Percentiles rank a stretch among this genome's conserved stretches.
These are phyloP conservation scores for Channa striata DNA, from an alignment of 2,797 vertebrate genomes.

Conservation along the genomic window DNA sequence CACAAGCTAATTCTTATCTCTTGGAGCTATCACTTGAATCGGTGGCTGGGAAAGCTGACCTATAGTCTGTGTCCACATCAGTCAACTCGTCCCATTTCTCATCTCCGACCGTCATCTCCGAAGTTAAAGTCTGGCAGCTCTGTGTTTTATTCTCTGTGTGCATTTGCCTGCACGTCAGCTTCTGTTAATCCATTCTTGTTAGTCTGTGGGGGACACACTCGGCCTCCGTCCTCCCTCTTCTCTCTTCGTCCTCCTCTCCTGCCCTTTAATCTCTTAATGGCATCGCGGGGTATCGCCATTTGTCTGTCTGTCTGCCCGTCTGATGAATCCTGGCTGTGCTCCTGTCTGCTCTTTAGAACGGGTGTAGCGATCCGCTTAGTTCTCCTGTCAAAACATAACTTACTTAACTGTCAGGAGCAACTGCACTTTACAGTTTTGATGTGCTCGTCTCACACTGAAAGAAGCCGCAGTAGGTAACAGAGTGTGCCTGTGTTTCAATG, in stretches of 20 bases:
- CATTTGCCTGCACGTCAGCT: slow-evolving; percentile 33
- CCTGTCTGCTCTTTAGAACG: slow-evolving; percentile 16
- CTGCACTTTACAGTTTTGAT: slow-evolving; percentile 3
- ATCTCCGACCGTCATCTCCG: slow-evolving; percentile 7
- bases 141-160: slow-evolving; percentile 7
- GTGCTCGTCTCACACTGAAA: slow-evolving; percentile 24
- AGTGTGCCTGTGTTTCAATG: not conserved
- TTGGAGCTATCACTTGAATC: not conserved
- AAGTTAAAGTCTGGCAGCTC: not conserved
- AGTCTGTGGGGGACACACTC: slow-evolving; percentile 37
- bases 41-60: not conserved
- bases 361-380: slow-evolving; percentile 36
- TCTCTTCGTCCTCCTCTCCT: slow-evolving; percentile 19
- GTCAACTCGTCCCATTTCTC: slow-evolving; percentile 26
- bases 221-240: slow-evolving; percentile 27
- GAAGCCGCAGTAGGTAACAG: not conserved
- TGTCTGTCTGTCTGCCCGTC: slow-evolving; percentile 5
- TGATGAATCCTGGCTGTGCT: slow-evolving; percentile 29
- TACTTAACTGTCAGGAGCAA: slow-evolving; percentile 26
- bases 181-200: slow-evolving; percentile 52
- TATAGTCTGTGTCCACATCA: not conserved
- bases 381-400: slow-evolving; percentile 60
- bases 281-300: slow-evolving; percentile 53
- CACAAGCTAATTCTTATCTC: not conserved
- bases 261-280: slow-evolving; percentile 75